Evolutionary conservation across 2,888 invertebrate genomes (phyloP).

Genomic region (Vannuccia rotundouncinata): DNA sequence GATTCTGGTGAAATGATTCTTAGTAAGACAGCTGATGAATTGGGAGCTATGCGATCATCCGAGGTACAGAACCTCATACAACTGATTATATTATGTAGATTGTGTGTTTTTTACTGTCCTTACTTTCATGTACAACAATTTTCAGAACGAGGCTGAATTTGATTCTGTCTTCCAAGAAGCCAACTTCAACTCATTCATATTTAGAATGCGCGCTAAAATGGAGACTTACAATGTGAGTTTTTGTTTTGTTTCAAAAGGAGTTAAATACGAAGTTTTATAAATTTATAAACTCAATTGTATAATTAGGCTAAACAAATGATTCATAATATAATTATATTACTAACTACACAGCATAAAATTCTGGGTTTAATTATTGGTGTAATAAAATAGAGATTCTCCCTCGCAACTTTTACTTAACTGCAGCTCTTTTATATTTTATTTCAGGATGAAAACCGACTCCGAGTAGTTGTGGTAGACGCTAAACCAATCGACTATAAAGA

Average conservation of each 20-base stretch:
- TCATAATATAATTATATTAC: too few species aligned
- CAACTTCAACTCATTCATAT: conserved; percentile 71
- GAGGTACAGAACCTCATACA: conserved; percentile 27
- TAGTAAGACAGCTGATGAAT: conserved; percentile 65
- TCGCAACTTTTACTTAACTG: too few species aligned
- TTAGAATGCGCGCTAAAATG: conserved; percentile 77
- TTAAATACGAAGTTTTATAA: too few species aligned
- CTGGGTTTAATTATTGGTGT: too few species aligned
- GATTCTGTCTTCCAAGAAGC: conserved; percentile 67
- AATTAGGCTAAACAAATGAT: too few species aligned
- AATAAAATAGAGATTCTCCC: too few species aligned
- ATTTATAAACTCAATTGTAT: too few species aligned
- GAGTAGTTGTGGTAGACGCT: conserved; percentile 67
- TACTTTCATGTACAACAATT: too few species aligned
- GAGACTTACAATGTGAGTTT: conserved; percentile 81
- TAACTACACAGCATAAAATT: too few species aligned
- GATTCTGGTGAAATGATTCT: conserved; percentile 73
- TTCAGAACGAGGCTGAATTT: conserved; percentile 65
- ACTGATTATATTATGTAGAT: too few species aligned
- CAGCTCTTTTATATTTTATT: conserved; percentile 53
- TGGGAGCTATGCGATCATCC: conserved; percentile 30
- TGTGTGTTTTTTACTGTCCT: too few species aligned
- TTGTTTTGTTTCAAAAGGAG: too few species aligned
- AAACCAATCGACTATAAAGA: conserved; percentile 70
- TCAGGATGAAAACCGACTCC: conserved; percentile 74